These are phyloP conservation scores for Trachelus stipa DNA, from an alignment of 2,888 invertebrate genomes.

Conservation along the genomic window DNA sequence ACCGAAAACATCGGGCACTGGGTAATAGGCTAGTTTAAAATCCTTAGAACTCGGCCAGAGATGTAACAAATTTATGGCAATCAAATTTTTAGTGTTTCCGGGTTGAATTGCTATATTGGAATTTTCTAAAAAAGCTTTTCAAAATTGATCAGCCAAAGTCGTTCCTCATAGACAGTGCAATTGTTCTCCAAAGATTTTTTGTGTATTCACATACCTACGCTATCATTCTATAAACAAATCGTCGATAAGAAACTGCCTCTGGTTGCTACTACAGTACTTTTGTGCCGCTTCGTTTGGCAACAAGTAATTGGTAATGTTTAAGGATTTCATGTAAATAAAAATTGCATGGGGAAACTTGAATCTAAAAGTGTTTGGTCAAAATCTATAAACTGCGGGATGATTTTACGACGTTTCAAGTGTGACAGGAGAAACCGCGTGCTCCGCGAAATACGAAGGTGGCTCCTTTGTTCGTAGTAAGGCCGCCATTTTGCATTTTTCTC, in stretches of 20 bases:
- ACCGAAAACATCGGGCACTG: conserved; percentile 1
- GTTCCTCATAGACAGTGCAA: not conserved
- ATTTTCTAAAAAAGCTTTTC: not conserved
- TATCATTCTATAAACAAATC: conserved; percentile 38
- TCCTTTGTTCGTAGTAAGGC: conserved; percentile 24
- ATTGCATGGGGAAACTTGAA: not conserved
- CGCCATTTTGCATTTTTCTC: conserved; percentile 27
- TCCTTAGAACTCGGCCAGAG: not conserved
- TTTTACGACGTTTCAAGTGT: not conserved
- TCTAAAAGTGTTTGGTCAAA: not conserved
- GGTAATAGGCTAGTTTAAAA: not conserved
- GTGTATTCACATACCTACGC: not conserved
- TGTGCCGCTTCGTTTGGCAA: conserved; percentile 18
- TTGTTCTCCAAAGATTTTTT: not conserved
- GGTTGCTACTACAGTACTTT: conserved; percentile 15
- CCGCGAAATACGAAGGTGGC: not conserved
- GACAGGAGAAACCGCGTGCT: not conserved
- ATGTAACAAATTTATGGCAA: not conserved
- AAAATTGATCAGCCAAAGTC: not conserved
- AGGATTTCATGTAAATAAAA: not conserved
- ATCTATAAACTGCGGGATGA: not conserved
- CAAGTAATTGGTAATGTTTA: conserved; percentile 4
- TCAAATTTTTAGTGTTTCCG: not conserved
- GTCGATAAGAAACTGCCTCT: conserved; percentile 31
- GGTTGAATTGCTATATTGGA: not conserved